These are phyloP conservation scores for Aphidoletes aphidimyza DNA, from an alignment of 2,888 invertebrate genomes.

Conservation along the genomic window DNA sequence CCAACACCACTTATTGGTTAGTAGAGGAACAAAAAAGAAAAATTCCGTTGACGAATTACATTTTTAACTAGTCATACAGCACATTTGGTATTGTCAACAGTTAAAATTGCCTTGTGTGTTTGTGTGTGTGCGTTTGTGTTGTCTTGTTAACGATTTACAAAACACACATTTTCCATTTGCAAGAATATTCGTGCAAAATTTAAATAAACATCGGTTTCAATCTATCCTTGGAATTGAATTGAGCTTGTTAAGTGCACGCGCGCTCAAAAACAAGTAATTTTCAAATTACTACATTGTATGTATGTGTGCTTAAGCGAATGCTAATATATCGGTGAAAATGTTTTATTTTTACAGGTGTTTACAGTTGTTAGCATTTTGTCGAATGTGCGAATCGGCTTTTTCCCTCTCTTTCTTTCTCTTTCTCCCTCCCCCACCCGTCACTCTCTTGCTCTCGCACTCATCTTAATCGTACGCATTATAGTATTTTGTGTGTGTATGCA, in stretches of 20 bases:
- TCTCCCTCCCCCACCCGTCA: no score
- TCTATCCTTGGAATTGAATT: no score
- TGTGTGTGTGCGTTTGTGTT: no score
- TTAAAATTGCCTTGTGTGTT: no score
- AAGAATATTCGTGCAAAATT: no score
- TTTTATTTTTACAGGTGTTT: neutral
- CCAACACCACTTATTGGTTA: conserved; percentile 14
- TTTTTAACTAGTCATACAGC: no score
- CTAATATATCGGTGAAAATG: conserved; percentile 1
- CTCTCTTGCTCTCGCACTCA: no score
- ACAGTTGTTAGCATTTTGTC: conserved; percentile 9
- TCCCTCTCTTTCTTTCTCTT: neutral
- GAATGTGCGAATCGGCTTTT: neutral
- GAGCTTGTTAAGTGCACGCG: neutral
- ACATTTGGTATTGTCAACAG: no score
- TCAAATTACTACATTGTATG: neutral
- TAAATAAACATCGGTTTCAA: neutral
- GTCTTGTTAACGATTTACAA: no score
- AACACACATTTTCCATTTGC: no score
- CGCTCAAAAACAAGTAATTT: neutral
- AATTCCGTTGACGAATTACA: neutral
- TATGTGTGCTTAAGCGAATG: neutral
- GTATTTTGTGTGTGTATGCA: neutral
- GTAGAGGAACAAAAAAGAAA: neutral
- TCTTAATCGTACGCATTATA: neutral